Conservation (phyloP, 1,140 invertebrate genomes). For the Drosophila simulans region DNA sequence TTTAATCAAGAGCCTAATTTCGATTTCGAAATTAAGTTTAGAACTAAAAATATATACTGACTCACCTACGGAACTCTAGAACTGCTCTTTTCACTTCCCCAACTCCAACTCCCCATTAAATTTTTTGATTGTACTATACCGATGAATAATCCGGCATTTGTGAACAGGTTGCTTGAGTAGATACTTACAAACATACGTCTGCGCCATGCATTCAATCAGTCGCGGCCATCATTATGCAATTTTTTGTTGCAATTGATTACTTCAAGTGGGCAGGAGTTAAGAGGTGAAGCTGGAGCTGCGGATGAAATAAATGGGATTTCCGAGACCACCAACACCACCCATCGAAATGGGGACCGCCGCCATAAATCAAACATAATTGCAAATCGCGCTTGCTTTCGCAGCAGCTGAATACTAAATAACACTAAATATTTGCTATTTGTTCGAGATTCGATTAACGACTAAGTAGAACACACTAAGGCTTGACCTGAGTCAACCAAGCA, state of each 20-base stretch:
- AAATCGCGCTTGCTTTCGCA: constrained; percentile 5
- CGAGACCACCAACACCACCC: neutral
- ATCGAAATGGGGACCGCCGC: constrained; percentile 21
- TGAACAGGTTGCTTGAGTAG: constrained; percentile 36
- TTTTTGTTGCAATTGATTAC: constrained; percentile 43
- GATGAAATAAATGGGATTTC: constrained; percentile 22
- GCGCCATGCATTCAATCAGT: constrained; percentile 25
- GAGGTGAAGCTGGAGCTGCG: constrained; percentile 7
- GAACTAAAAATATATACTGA: neutral
- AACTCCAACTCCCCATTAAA: neutral
- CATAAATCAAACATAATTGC: constrained; percentile 48
- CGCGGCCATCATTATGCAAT: constrained; percentile 48
- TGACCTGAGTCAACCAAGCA: constrained; percentile 38
- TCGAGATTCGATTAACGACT: constrained; percentile 38
- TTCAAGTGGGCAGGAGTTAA: constrained; percentile 9
- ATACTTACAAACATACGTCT: constrained; percentile 6
- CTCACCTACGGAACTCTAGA: neutral
- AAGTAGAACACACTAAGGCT: constrained; percentile 56
- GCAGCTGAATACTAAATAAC: constrained; percentile 8
- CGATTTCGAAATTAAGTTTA: no score
- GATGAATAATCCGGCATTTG: constrained; percentile 52
- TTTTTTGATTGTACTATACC: constrained; percentile 23
- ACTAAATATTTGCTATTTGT: constrained; percentile 43
- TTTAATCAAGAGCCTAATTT: neutral
- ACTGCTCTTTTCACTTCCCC: constrained; percentile 6